Evolutionary conservation across 2,888 invertebrate genomes (phyloP).

Genomic region (Heliconius charithonia): DNA sequence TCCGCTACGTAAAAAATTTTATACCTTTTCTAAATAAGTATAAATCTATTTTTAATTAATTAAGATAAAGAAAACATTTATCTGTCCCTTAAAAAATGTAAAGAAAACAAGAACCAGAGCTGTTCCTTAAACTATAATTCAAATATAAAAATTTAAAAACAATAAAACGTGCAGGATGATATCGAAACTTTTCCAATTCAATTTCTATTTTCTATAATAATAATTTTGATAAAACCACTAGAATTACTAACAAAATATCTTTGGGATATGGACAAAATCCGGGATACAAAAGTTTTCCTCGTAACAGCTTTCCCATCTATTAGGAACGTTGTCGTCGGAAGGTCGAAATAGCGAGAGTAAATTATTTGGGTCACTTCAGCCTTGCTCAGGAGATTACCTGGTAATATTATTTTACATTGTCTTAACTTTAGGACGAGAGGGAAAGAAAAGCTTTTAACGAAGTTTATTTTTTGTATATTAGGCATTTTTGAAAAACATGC

Average conservation of each 20-base stretch:
- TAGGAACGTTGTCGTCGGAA: slow-evolving; percentile 7
- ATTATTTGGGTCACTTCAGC: slow-evolving; percentile 5
- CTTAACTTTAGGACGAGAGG: not conserved
- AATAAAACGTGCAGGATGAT: no score
- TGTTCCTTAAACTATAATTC: no score
- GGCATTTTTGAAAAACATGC: no score
- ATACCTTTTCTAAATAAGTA: no score
- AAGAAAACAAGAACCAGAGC: not conserved
- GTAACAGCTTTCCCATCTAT: slow-evolving; percentile 10
- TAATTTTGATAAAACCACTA: not conserved
- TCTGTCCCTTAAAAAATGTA: not conserved
- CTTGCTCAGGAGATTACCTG: slow-evolving; percentile 8
- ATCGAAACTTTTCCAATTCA: no score
- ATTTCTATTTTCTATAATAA: not conserved
- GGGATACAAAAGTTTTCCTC: slow-evolving; percentile 17
- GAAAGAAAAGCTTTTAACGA: not conserved
- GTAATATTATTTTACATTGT: slow-evolving; percentile 8
- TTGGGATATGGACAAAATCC: not conserved
- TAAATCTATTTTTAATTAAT: not conserved
- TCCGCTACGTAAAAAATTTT: no score
- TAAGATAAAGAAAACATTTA: not conserved
- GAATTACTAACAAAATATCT: not conserved
- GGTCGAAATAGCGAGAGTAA: not conserved
- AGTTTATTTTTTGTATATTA: not conserved
- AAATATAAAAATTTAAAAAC: no score